Evolutionary conservation across 2,113 vertebrate genomes (phyloP), one percentile per base, ranked within the genome.

Genomic region (Varanus salvator): DNA sequence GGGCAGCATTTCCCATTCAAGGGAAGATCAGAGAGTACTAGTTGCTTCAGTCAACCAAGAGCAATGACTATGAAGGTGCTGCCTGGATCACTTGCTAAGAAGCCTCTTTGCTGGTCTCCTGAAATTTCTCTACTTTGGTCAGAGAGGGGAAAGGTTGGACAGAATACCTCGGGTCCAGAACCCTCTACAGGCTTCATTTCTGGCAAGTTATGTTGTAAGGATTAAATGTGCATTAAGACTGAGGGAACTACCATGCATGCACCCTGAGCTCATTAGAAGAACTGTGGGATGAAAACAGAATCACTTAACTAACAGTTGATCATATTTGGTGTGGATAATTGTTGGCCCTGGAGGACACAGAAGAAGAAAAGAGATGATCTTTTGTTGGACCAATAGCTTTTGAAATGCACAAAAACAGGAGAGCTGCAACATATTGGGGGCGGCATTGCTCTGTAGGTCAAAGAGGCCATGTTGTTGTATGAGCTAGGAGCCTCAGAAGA

Each of bases 1-100:
- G 91, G 64, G 94, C 84, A 87, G 87, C 34, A 78, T 92, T 96
- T 96, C 89, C 87, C 94, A 90, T 94, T 96, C 93, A 91, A 76
- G 34, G 60, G 91, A 94, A 54, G 44, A 12, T 50, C 17, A 76
- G 76, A 52, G 23, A 52, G 23, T 29, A 9, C 8, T 8, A 50
- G 8, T 1, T 50, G 44, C 48, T 52, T 21, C 50, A 27, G 5
- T 48, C 25, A 52, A 27, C 19, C 23, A 80, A 25, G 48, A 27
- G 77, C 52, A 80, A 23, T 48, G 17, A 48, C 12, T 48, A 77
- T 19, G 38, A 15, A 23, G 57, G 57, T 60, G 15, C 15, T 23
- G 8, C 17, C 19, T 66, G 64, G 8, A 19, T 66, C 64, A 66
- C 3, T 23, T 11, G 57, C 12, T 60, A 60, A 60, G 69, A 11